Evolutionary conservation across 2,113 vertebrate genomes (phyloP).

Genomic region (Hypomesus transpacificus): DNA sequence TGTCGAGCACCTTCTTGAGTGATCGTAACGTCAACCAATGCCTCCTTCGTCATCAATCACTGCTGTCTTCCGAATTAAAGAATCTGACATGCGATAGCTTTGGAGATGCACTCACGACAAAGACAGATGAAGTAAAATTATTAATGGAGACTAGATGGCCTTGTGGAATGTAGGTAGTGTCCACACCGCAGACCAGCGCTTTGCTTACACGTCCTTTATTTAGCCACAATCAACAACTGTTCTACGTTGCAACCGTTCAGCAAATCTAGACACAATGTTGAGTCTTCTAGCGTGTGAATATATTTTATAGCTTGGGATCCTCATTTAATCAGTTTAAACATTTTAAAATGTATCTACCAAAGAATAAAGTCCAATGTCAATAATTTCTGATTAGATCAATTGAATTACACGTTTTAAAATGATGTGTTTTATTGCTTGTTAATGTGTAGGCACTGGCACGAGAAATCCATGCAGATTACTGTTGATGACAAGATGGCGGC

Average conservation of each 20-base stretch:
- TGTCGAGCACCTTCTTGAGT: constrained; percentile 55
- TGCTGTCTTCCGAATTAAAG: constrained; percentile 58
- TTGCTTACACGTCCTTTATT: constrained; percentile 26
- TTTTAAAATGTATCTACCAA: too few relatives aligned
- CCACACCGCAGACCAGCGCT: constrained; percentile 16
- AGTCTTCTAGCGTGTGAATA: too few relatives aligned
- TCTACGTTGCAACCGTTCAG: background rate
- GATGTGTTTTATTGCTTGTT: constrained; percentile 70
- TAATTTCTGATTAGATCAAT: too few relatives aligned
- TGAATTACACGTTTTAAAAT: too few relatives aligned
- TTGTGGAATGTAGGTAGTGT: constrained; percentile 39
- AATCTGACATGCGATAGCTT: constrained; percentile 51
- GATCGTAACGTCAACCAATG: constrained; percentile 59
- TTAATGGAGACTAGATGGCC: constrained; percentile 46
- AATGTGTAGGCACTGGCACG: constrained; percentile 76
- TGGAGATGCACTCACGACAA: constrained; percentile 44
- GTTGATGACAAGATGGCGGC: constrained; percentile 42
- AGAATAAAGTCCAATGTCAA: too few relatives aligned
- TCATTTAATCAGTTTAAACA: too few relatives aligned
- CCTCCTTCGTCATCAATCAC: constrained; percentile 63
- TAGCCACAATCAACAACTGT: constrained; percentile 11
- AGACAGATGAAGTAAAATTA: constrained; percentile 63
- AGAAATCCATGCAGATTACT: constrained; percentile 71
- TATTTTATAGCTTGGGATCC: too few relatives aligned
- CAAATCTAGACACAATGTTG: too few relatives aligned